Base-by-base conservation (phyloP, 2,888 invertebrate genomes). In the Heliconius ismenius region DNA sequence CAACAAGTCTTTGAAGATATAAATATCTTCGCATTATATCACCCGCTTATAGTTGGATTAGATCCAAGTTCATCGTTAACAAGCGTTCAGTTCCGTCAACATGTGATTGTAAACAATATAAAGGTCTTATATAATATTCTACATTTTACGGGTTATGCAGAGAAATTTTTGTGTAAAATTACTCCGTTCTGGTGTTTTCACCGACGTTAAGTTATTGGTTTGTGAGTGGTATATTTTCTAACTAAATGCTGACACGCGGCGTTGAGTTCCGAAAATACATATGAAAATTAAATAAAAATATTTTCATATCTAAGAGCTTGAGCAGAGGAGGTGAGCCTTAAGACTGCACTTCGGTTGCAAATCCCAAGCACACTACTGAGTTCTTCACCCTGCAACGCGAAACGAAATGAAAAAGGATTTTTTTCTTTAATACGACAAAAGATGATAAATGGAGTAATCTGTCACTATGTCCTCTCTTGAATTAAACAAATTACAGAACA, bases 11-110 rank as follows among this genome's bases (percentile, higher is more conserved):
- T 49, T 43, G 39, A 54, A 26, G 26, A 36, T 76, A 76, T 76
- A 65, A 72, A 72, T 76, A 76, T 43, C 43, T 15, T 24, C 9
- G 21, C 39, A 13, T 62, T 39, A 26, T 60, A 73, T 63, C 49
- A 64, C 26, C 65, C 67, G 62, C 43, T 63, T 69, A 32, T 68
- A 39, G 11, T 75, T 75, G 76, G 76, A 76, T 76, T 65, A 72
- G 21, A 36, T 72, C 76, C 76, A 76, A 76, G 72, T 72, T 72
- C 63, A 72, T 39, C 76, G 64, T 54, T 72, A 64, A 72, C 28
- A 67, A 75, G 72, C 24, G 54, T 69, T 78, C 65, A 73, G 65
- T 78, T 78, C 75, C 78, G 79, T 79, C 78, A 77, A 73, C 70
- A 78, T 39, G 67, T 2, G 24, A 15, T 15, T 39, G n/a, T 24